These are phyloP conservation scores for Theretra japonica DNA, from an alignment of 2,888 invertebrate species.

Conservation along the genomic window DNA sequence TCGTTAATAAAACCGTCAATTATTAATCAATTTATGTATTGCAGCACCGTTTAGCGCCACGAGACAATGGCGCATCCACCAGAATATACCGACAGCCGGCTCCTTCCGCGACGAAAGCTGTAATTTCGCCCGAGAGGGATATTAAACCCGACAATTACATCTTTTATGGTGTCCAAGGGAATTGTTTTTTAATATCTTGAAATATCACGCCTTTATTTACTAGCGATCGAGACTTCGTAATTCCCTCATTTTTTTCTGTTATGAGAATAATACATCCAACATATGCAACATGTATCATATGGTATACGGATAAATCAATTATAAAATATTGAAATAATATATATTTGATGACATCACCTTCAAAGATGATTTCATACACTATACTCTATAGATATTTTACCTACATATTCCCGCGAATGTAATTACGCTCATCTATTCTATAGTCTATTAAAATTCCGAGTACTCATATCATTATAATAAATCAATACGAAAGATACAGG, in stretches of 20 bases:
- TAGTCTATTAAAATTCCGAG: background rate
- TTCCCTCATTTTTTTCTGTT: background rate
- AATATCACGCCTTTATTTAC: slow-evolving; percentile 13
- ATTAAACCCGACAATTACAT: slow-evolving; percentile 13
- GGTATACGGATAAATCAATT: background rate
- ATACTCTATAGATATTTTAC: background rate
- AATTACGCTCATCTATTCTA: slow-evolving; percentile 1
- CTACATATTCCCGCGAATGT: background rate
- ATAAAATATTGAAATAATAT: background rate
- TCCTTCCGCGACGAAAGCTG: slow-evolving; percentile 28
- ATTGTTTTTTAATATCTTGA: slow-evolving; percentile 23
- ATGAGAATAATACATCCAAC: background rate
- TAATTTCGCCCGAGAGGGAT: slow-evolving; percentile 19
- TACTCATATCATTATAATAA: too few species aligned
- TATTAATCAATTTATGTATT: slow-evolving; percentile 18
- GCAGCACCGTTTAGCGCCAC: slow-evolving; percentile 7
- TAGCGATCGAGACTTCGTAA: background rate
- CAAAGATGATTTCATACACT: background rate
- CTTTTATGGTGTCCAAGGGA: slow-evolving; percentile 17
- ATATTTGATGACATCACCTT: slow-evolving; percentile 1
- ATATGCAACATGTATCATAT: background rate
- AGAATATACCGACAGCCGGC: background rate
- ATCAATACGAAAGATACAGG: too few species aligned
- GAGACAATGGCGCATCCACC: slow-evolving; percentile 26
- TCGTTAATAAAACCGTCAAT: background rate